A percentile compares a stretch with the other conserved stretches of the same genome.
phyloP scores from a whole-genome alignment of 2,113 vertebrate species.

The Nymphicus hollandicus region DNA sequence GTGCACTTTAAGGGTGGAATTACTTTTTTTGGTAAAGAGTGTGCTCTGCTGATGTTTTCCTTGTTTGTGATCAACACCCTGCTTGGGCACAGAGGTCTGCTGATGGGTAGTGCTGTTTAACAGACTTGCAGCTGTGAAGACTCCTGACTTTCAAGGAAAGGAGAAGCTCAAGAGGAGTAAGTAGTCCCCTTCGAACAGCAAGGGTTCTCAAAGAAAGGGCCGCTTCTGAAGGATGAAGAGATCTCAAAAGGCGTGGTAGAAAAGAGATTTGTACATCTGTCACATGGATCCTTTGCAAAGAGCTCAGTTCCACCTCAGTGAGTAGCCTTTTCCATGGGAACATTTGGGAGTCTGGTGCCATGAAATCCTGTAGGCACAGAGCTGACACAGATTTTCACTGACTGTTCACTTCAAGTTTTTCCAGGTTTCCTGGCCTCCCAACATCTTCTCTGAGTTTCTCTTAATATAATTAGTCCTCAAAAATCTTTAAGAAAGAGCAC shows the following conservation, averaged over 20 bases:
- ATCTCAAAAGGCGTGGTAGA: background rate
- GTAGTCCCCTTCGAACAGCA: background rate
- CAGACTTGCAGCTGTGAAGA: background rate
- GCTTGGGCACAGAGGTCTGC: background rate
- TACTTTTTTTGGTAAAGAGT: background rate
- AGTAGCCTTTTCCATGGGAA: background rate
- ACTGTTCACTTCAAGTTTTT: accelerated
- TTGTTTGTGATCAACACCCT: background rate
- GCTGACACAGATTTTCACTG: background rate
- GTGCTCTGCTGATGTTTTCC: background rate
- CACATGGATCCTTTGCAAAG: background rate
- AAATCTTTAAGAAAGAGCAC: background rate
- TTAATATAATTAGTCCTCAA: background rate
- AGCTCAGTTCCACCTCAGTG: background rate
- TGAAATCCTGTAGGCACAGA: background rate
- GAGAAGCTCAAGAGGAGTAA: background rate
- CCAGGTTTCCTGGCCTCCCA: background rate
- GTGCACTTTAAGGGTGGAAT: background rate
- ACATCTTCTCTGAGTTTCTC: background rate
- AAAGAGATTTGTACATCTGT: background rate
- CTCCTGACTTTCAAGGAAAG: background rate
- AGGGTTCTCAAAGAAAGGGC: background rate
- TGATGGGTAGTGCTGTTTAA: background rate
- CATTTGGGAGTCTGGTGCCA: background rate
- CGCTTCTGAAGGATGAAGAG: background rate